Percentiles rank a stretch among this genome's conserved stretches.
Evolutionary conservation across 2,888 invertebrate genomes (phyloP).

Genomic region (Lymantria dispar): DNA sequence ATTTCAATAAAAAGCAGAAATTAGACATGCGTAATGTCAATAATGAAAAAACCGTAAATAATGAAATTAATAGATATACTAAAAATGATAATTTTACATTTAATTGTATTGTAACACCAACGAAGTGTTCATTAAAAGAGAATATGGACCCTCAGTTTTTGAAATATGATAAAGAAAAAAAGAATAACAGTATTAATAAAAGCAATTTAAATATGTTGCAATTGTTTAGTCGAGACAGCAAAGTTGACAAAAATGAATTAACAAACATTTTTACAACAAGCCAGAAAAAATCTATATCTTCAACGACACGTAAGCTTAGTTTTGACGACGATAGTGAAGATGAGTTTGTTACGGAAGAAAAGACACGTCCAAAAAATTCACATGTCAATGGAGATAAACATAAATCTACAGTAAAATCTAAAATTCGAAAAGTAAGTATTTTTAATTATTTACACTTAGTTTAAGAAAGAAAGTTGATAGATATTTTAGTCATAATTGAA

Average conservation of each 20-base stretch:
- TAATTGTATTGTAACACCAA: constrained; percentile 45
- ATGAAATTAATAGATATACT: constrained; percentile 34
- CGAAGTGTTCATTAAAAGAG: constrained; percentile 52
- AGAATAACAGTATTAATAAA: constrained; percentile 21
- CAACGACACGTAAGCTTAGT: constrained; percentile 41
- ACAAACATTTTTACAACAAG: constrained; percentile 34
- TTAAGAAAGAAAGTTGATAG: too few species aligned
- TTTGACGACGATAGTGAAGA: constrained; percentile 65
- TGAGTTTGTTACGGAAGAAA: constrained; percentile 58
- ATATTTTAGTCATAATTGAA: too few species aligned
- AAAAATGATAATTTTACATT: constrained; percentile 38
- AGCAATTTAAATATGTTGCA: constrained; percentile 51
- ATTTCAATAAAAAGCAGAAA: constrained; percentile 65
- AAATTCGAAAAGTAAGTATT: constrained; percentile 48
- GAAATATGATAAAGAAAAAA: constrained; percentile 22
- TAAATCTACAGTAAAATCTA: constrained; percentile 46
- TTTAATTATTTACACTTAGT: background rate
- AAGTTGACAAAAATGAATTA: constrained; percentile 40
- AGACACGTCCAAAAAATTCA: constrained; percentile 29
- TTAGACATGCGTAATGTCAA: constrained; percentile 36
- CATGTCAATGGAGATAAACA: constrained; percentile 24
- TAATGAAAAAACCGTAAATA: constrained; percentile 57
- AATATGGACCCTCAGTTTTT: constrained; percentile 44
- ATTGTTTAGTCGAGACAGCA: constrained; percentile 51
- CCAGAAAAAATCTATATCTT: constrained; percentile 16